Base-by-base conservation (phyloP, 2,113 vertebrate species). In the Argyrosomus japonicus region DNA sequence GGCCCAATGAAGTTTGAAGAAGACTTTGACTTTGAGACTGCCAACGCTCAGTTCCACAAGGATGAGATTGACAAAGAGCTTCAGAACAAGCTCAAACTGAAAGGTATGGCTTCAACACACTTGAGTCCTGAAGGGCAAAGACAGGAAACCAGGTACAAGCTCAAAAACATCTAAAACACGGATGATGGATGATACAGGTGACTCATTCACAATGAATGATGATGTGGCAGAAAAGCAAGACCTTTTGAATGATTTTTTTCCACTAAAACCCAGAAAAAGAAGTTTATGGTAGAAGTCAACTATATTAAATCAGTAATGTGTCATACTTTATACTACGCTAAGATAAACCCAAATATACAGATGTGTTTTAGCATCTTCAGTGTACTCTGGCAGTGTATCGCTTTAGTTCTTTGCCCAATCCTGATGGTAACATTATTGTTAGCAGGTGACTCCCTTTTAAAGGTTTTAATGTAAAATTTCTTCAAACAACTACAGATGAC, bases 11-110 rank as follows among this genome's bases (percentile, higher is more conserved):
- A 99, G 93, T 99, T 99, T 91, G 98, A 99, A 84, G 98, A 99
- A 90, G 98, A 99, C 92, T 99, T 99, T 79, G 98, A 99, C 94
- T 99, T 99, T 82, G 98, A 99, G 95, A 99, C 96, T 77, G 98
- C 98, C 78, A 99, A 99, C 50, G 98, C 98, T 1, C 98, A 99
- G 61, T 99, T 99, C 92, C 98, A 99, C 93, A 99, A 99, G 89
- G 98, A 99, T 40, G 98, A 99, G 88, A 99, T 99, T 5, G 97
- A 99, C 92, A 96, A 97, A 81, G 98, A 99, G 90, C 97, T 99
- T 80, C 98, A 99, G 90, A 99, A 93, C 94, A 99, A 99, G 89
- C 97, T 99, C 63, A 99, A 99, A 86, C 94, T 99, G 83, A 99
- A 98, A 97, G 98, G 98, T 98, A 93, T 69, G 1, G 3, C 36